Base-by-base conservation (phyloP, 92 coral and sea anemone species). In the Epizoanthus stellaris region DNA sequence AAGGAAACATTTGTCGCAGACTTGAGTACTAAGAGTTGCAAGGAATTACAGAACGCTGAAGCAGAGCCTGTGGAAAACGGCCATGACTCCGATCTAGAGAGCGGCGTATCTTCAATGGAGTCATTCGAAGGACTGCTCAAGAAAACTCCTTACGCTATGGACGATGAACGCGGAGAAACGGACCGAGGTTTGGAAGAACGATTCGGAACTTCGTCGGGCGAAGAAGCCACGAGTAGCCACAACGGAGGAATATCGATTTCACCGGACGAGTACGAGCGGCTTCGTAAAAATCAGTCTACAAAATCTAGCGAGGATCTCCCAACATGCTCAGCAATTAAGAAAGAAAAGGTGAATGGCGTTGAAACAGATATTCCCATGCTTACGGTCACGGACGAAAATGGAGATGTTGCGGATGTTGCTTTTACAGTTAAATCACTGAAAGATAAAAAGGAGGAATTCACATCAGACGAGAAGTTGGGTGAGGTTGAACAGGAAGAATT, bases 21-120 rank as follows among this genome's bases (percentile, higher is more conserved):
- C 12, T 36, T 76, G 11, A 76, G 61, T 45, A 42, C 67, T 15
- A 47, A 43, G 34, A 43, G 40, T 63, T 16, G 34, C 66, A 19
- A 82, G n/a, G 67, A 13, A 2, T 25, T 62, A 43, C 40, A 79
- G 17, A 79, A 63, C 12, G 45, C 60, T 47, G 83, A 63, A 42
- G 13, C 47, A 52, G 56, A 52, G 36, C 60, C 53, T 42, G 72
- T 30, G 64, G 83, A 79, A 20, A 63, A 79, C 83, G 83, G 83
- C 45, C 81, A 15, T 43, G 95, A 91, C 49, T 94, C 95, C 52
- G 98, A 94, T 74, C 67, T 90, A 69, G 98, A 94, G 70, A 94
- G 98, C 59, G 98, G 98, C 2, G 98, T 94, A 12, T 94, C 98
- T 3, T 94, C 98, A 17, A 94, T 94, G 98, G 98, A 94, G 73